phyloP scores from a whole-genome alignment of 2,888 invertebrate species.

The Platynereis dumerilii region DNA sequence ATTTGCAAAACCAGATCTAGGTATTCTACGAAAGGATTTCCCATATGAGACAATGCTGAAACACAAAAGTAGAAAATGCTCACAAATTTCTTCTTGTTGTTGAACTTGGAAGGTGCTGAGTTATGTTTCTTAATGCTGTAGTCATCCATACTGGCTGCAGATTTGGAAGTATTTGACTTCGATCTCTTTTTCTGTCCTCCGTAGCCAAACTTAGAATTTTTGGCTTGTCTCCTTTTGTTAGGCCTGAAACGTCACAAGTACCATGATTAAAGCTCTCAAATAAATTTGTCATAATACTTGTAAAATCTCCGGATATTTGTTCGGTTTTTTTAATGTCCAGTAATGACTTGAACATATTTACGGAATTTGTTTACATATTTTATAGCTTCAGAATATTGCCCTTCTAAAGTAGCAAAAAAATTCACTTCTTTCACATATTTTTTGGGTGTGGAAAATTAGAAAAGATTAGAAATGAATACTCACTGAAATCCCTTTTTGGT shows the following conservation, averaged over 20 bases:
- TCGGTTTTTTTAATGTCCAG: neutral
- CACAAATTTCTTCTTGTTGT: slow-evolving; percentile 13
- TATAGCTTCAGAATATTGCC: too few relatives aligned
- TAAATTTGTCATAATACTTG: neutral
- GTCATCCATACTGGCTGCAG: slow-evolving; percentile 61
- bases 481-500: slow-evolving; percentile 25
- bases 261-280: neutral
- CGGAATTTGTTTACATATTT: too few relatives aligned
- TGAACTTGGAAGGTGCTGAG: slow-evolving; percentile 1
- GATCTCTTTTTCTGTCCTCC: slow-evolving; percentile 92
- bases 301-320: neutral
- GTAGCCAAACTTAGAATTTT: slow-evolving; percentile 89
- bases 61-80: too few relatives aligned
- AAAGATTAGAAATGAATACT: slow-evolving; percentile 1
- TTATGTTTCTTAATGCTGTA: slow-evolving; percentile 32
- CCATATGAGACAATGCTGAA: too few relatives aligned
- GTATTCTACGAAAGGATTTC: too few relatives aligned
- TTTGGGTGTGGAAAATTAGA: too few relatives aligned
- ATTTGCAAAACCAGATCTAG: too few relatives aligned
- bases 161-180: slow-evolving; percentile 86
- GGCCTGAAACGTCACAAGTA: slow-evolving; percentile 43
- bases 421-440: too few relatives aligned
- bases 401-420: too few relatives aligned
- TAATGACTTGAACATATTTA: too few relatives aligned
- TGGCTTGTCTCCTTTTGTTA: slow-evolving; percentile 65